Evolutionary conservation across 2,888 invertebrate species (phyloP), one percentile per base, ranked within the genome.

Genomic region (Hirtodrosophila alboralis): DNA sequence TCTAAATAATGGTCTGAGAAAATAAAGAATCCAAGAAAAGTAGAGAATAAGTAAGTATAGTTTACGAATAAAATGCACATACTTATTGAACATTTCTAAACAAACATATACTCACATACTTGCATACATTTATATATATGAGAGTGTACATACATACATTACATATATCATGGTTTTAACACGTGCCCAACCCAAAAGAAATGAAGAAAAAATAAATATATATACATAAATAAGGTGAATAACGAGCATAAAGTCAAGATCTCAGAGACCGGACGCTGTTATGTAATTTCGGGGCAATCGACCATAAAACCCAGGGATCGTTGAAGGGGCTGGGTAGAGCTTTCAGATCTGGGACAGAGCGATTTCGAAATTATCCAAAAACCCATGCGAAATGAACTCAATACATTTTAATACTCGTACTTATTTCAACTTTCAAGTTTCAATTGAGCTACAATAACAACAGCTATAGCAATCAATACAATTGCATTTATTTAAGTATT

Each of bases 281-380:
- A 45, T 31, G 30, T 44, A 62, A 62, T 7, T n/a, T n/a, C n/a
- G n/a, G n/a, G n/a, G n/a, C 13, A 10, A 7, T 7, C 2, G 40
- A 27, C 16, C 10, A 27, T 21, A 31, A 8, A 13, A 9, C 16
- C 6, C n/a, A n/a, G 14, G 31, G 34, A 26, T 18, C 16, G 16
- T 12, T 23, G 34, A n/a, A 13, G 56, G 12, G 27, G 16, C 48
- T 21, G 43, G 41, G 5, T 36, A 37, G 41, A 37, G 41, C 45
- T 26, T 56, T 37, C 37, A 13, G 27, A 28, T 13, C 21, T 12
- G 16, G 27, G 26, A 4, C 10, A 18, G 33, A 44, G 30, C 8
- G 44, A 63, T 62, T 63, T 43, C 62, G 54, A 41, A 26, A 62
- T 16, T 26, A 13, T 12, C 14, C 23, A 57, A 43, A 37, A 48